Base-by-base conservation (phyloP, 2,797 vertebrate species). In the Paramormyrops hopkinsi region DNA sequence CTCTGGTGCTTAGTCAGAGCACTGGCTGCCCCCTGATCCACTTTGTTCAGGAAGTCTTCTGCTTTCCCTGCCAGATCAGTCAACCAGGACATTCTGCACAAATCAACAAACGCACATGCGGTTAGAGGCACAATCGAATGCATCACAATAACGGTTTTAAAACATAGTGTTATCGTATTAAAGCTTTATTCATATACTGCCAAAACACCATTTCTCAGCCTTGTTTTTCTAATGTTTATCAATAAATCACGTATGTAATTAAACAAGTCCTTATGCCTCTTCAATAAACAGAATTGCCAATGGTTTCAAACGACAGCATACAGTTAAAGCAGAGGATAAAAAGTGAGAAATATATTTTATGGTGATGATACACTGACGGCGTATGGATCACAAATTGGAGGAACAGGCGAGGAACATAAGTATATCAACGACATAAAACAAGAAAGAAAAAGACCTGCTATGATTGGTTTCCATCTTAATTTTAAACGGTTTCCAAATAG, bases 11-110 rank as follows among this genome's bases (percentile, higher is more conserved):
- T 97, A 92, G 91, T 98, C 90, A 99, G 94, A 89, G 98, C 98
- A 0, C 94, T 97, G 37, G 99, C 98, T 90, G 99, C 99, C 88
- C 98, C 99, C 93, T 99, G 97, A 94, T 99, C 99, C 86, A 99
- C 97, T 93, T 97, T 96, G 92, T 98, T 99, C 89, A 99, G 96
- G 83, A 99, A 97, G 93, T 98, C 96, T 93, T 99, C 98, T 2
- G 99, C 99, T 93, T 96, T 99, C 83, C 98, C 98, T 4, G 99
- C 98, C 0, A 99, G 93, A 89, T 99, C 99, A 88, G 95, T 90
- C 92, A 99, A 94, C 98, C 99, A 99, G 92, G 99, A 99, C 99
- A 99, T 99, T 91, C 93, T 94, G 92, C 59, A 88, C 89, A 88
- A 94, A 50, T 7, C 0, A 82, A 17, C 88, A 92, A 86, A 84